Conservation (phyloP, 2,113 vertebrate genomes). For the Nycticorax nycticorax region DNA sequence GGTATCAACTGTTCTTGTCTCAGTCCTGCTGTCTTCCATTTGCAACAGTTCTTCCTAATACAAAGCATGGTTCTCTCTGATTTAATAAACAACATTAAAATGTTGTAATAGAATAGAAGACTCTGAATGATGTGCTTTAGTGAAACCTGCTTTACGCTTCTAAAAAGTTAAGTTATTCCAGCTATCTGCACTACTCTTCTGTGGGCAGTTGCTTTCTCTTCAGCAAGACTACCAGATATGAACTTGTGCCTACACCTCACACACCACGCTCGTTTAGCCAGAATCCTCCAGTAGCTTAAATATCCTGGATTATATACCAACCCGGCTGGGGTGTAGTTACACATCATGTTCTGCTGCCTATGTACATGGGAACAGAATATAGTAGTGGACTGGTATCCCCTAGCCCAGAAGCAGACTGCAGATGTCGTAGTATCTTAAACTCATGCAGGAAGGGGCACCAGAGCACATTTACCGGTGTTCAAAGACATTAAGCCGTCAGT, state of each 20-base stretch:
- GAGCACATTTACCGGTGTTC: background rate
- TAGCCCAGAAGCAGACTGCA: background rate
- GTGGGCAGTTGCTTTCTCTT: background rate
- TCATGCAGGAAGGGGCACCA: background rate
- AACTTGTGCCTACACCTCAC: background rate
- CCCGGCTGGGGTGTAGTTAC: background rate
- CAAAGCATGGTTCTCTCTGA: background rate
- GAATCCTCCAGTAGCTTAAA: background rate
- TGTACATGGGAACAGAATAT: background rate
- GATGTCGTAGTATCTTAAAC: background rate
- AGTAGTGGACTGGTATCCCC: background rate
- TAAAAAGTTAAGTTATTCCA: background rate
- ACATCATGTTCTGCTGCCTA: background rate
- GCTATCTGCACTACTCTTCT: background rate
- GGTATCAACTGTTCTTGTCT: background rate
- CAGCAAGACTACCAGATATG: background rate
- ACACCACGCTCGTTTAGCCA: background rate
- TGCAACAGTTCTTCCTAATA: background rate
- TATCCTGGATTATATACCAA: background rate
- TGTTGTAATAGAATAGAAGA: background rate
- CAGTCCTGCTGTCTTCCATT: background rate
- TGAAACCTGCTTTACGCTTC: background rate
- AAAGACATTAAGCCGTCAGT: background rate
- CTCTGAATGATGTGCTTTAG: background rate
- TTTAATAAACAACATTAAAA: background rate